These are phyloP conservation scores for Echiichthys vipera DNA, from an alignment of 2,797 vertebrate genomes.

Conservation along the genomic window DNA sequence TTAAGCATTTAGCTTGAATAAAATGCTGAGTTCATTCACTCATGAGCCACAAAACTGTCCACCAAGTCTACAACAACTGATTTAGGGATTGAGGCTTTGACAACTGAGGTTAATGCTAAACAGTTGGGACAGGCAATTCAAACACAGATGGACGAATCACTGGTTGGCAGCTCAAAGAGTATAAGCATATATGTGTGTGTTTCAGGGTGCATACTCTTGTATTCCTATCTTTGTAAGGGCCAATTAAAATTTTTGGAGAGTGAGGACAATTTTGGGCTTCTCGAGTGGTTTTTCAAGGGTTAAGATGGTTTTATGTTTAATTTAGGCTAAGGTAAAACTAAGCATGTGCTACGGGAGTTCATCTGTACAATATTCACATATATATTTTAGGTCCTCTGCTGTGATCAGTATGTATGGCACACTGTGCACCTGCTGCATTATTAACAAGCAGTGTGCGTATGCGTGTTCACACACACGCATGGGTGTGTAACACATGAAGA, in stretches of 20 bases:
- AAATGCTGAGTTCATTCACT: too few relatives aligned
- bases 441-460: conserved; percentile 30
- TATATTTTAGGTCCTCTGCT: conserved; percentile 1
- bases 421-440: conserved; percentile 54
- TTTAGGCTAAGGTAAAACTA: not conserved
- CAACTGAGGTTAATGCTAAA: conserved; percentile 5
- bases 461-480: not conserved
- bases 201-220: not conserved
- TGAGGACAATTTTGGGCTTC: not conserved
- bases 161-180: conserved; percentile 1
- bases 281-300: not conserved
- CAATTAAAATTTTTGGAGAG: not conserved
- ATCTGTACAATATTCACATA: conserved; percentile 5
- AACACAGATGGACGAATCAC: not conserved
- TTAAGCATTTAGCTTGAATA: too few relatives aligned
- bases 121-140: conserved; percentile 26
- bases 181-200: not conserved
- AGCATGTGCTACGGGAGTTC: not conserved
- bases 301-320: not conserved
- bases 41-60: not conserved
- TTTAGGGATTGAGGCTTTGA: not conserved
- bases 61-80: not conserved
- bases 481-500: not conserved
- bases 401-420: conserved; percentile 50
- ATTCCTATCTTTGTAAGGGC: not conserved